Evolutionary conservation across 2,888 invertebrate species (phyloP), one percentile per base, ranked within the genome.

Genomic region (Cataglyphis rosenhaueri): DNA sequence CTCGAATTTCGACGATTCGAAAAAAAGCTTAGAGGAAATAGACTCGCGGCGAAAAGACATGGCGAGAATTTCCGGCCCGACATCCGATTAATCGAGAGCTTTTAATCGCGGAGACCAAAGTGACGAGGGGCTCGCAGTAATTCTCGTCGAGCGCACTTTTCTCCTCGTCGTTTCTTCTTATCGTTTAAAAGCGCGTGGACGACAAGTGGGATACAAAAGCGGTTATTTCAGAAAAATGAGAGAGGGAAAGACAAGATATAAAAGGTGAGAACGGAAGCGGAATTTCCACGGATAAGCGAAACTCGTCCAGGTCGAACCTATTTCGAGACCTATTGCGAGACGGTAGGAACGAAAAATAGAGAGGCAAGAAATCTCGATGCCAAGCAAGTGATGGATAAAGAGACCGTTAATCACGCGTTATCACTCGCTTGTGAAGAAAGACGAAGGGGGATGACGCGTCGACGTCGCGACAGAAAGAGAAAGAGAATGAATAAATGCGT

Each of bases 331-430:
- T 78, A 78, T 68, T 59, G 68, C 41, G 21, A 18, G 44, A 8
- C 59, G 68, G 38, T 15, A 35, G 32, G 21, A 57, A 59, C 21
- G 57, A 78, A 55, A 38, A 48, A 8, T 29, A 8, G 35, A 79
- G 25, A 12, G n/a, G 8, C 4, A 66, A 61, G 52, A 74, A 78
- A 55, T 68, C 68, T 66, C 59, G 79, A 44, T 61, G 15, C 32
- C 55, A 64, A 55, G 57, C 48, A 21, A 21, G 78, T 78, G 76
- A 84, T 73, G 86, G 84, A 86, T 87, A 87, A 87, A 86, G 86
- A 82, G 70, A 81, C 65, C 75, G 84, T 84, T 86, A 86, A 85
- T 86, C 85, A 82, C 84, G 81, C 82, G 84, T 84, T 86, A 85
- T 86, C 86, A 74, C 44, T 83, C 86, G 70, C 32, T 76, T 66